These are phyloP conservation scores for Aporrectodea caliginosa DNA, from an alignment of 1,140 invertebrate species.

Conservation along the genomic window DNA sequence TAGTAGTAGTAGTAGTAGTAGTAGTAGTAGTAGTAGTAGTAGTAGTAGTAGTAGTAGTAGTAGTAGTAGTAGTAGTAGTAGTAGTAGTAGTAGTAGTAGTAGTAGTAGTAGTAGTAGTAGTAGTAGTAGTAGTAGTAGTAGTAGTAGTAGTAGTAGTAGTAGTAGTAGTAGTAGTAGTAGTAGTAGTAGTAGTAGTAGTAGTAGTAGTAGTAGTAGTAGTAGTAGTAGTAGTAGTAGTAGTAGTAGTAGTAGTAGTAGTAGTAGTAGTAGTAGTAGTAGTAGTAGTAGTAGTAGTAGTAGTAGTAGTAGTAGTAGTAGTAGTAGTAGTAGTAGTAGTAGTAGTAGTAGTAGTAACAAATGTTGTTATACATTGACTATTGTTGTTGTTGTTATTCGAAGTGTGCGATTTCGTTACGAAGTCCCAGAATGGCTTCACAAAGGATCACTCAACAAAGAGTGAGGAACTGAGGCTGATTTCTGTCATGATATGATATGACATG, in stretches of 20 bases:
- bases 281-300: neutral
- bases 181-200: slow-evolving; percentile 3
- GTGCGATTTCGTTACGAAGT: too few relatives aligned
- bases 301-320: neutral
- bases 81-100: slow-evolving; percentile 2
- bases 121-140: slow-evolving; percentile 1
- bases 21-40: slow-evolving; percentile 2
- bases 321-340: neutral
- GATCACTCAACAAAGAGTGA: too few relatives aligned
- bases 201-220: slow-evolving; percentile 2
- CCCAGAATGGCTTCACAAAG: too few relatives aligned
- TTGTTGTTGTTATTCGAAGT: too few relatives aligned
- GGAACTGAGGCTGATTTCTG: too few relatives aligned
- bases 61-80: slow-evolving; percentile 3
- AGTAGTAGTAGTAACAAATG: neutral
- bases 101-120: neutral
- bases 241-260: neutral
- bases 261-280: neutral
- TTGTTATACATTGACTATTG: too few relatives aligned
- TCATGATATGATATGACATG: too few relatives aligned
- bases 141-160: neutral
- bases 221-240: slow-evolving; percentile 2
- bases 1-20: slow-evolving; percentile 3
- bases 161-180: slow-evolving; percentile 2
- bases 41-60: slow-evolving; percentile 2